A percentile compares a stretch with the other conserved stretches of the same genome.
Conservation (phyloP, 1,140 invertebrate species). For the Yoshiicerus persimilis region DNA sequence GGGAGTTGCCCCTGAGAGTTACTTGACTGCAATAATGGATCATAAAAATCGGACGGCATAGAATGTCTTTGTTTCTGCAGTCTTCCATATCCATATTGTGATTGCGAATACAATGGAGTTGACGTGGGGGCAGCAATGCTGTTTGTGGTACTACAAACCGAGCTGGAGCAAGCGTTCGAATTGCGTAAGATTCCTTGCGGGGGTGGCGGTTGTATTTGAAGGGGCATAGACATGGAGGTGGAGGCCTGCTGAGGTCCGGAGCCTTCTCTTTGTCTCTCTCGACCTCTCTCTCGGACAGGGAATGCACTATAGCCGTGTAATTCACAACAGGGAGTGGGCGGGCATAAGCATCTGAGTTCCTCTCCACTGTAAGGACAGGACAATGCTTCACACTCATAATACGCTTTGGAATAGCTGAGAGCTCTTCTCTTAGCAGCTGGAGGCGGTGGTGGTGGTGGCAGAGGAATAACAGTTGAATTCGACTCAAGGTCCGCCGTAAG, state of each 20-base stretch:
- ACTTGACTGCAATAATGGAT: background rate
- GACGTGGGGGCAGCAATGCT: slow-evolving; percentile 41
- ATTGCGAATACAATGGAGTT: background rate
- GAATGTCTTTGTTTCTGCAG: slow-evolving; percentile 31
- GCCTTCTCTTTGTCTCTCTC: background rate
- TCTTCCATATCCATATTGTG: slow-evolving; percentile 48
- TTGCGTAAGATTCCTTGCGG: slow-evolving; percentile 42
- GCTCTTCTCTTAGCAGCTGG: slow-evolving; percentile 5
- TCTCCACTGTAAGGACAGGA: slow-evolving; percentile 24
- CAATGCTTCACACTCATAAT: slow-evolving; percentile 28
- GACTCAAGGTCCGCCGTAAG: slow-evolving; percentile 1
- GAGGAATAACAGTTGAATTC: background rate
- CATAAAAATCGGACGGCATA: slow-evolving; percentile 45
- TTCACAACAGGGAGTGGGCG: slow-evolving; percentile 37
- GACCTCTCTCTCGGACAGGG: background rate
- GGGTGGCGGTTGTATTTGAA: background rate
- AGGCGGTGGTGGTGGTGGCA: slow-evolving; percentile 40
- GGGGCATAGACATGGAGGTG: slow-evolving; percentile 56
- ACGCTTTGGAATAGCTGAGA: background rate
- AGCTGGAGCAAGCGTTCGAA: background rate
- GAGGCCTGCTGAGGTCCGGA: slow-evolving; percentile 63
- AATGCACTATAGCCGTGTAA: slow-evolving; percentile 11
- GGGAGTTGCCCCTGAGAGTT: background rate
- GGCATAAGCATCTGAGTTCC: slow-evolving; percentile 37
- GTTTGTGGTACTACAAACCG: slow-evolving; percentile 51